Evolutionary conservation across 2,888 invertebrate species (phyloP).

Genomic region (Lasioglossum malachurum): DNA sequence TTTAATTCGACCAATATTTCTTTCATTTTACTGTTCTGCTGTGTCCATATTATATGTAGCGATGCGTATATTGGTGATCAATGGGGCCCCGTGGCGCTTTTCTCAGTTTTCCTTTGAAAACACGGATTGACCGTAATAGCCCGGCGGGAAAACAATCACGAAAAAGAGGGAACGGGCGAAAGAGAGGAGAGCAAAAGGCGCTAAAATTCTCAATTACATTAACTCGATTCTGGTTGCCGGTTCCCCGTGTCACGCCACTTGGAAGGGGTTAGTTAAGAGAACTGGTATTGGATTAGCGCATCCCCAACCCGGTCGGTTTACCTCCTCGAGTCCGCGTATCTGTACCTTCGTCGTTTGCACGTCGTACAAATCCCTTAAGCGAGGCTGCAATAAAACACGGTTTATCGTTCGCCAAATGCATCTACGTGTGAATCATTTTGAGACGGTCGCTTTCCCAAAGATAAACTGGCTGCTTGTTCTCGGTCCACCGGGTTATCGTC

Average conservation of each 20-base stretch:
- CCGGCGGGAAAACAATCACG: conserved; percentile 40
- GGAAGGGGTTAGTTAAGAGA: conserved; percentile 81
- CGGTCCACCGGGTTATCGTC: conserved; percentile 27
- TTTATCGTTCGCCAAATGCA: conserved; percentile 77
- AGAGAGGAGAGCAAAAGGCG: conserved; percentile 73
- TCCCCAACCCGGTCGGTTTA: conserved; percentile 71
- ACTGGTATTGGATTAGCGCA: conserved; percentile 77
- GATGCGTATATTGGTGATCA: neutral
- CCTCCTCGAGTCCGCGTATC: conserved; percentile 74
- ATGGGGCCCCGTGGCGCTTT: neutral
- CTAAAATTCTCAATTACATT: conserved; percentile 82
- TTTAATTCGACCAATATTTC: too few species aligned
- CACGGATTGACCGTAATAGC: conserved; percentile 25
- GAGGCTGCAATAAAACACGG: conserved; percentile 79
- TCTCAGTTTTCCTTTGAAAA: conserved; percentile 29
- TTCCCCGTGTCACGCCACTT: conserved; percentile 74
- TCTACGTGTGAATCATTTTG: conserved; percentile 64
- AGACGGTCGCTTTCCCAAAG: conserved; percentile 44
- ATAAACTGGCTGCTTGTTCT: conserved; percentile 58
- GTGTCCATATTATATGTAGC: too few species aligned
- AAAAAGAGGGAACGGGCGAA: conserved; percentile 34
- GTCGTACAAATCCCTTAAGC: conserved; percentile 82
- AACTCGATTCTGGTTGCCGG: conserved; percentile 79
- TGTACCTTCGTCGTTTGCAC: conserved; percentile 79
- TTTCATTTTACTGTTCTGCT: too few species aligned